These are phyloP conservation scores for Prochilodus magdalenae DNA, from an alignment of 2,113 vertebrate genomes.

Conservation along the genomic window DNA sequence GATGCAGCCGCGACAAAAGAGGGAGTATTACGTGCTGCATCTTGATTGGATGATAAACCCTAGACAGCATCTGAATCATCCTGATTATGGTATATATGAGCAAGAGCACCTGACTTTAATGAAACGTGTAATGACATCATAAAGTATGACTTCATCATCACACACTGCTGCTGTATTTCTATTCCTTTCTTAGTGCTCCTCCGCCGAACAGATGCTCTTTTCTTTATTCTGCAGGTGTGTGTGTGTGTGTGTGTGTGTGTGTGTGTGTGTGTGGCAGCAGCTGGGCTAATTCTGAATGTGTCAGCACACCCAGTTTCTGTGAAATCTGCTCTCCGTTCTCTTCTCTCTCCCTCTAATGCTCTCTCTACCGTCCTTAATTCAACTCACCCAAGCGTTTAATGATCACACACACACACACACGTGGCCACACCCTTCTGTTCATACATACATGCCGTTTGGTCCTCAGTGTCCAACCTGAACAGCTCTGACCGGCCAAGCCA, in stretches of 20 bases:
- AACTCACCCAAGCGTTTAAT: neutral
- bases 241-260: constrained; percentile 31
- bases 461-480: no score
- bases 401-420: neutral
- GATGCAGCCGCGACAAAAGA: neutral
- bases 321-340: neutral
- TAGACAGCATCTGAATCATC: neutral
- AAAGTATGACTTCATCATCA: neutral
- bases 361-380: neutral
- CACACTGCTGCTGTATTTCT: neutral
- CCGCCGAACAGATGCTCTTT: neutral
- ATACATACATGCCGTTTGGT: no score
- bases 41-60: neutral
- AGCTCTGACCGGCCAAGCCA: no score
- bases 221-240: constrained; percentile 15
- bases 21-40: neutral
- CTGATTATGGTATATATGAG: neutral
- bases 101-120: neutral
- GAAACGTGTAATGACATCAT: neutral
- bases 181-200: neutral
- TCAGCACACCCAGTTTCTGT: constrained; percentile 23
- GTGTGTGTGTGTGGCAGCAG: constrained; percentile 31
- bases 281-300: constrained; percentile 35
- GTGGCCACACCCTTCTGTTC: no score
- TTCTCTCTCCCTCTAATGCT: neutral